phyloP scores from a whole-genome alignment of 2,113 vertebrate genomes.

The Choloepus hoffmanni region DNA sequence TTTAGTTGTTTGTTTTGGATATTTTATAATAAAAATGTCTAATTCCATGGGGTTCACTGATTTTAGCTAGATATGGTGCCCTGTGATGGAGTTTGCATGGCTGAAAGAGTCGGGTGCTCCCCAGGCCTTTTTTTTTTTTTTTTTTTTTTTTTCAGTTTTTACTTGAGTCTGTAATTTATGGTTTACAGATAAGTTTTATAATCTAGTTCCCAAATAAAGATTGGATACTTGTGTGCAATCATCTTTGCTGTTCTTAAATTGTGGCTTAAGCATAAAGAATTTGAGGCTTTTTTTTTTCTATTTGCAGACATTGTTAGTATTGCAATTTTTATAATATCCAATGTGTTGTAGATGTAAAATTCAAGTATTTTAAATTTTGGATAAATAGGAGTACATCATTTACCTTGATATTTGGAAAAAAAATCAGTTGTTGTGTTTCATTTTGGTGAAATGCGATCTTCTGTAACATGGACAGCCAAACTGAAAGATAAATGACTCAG shows the following conservation, averaged over 20 bases:
- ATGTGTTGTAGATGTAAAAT: background rate
- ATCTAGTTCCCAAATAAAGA: background rate
- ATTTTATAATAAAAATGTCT: background rate
- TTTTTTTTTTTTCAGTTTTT: background rate
- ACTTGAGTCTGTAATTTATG: background rate
- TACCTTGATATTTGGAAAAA: background rate
- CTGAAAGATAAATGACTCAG: background rate
- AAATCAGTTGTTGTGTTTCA: background rate
- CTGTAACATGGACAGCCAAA: background rate
- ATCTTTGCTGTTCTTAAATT: background rate
- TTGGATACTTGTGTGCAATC: background rate
- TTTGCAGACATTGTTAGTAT: background rate
- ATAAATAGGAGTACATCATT: background rate
- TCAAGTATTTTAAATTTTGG: background rate
- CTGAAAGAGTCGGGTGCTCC: background rate
- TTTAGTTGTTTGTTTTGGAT: constrained; percentile 34
- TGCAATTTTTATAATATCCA: background rate
- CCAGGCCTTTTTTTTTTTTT: background rate
- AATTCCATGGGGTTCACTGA: background rate
- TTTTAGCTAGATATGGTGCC: background rate
- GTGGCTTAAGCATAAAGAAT: background rate
- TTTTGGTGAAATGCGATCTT: constrained; percentile 12
- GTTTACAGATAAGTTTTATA: background rate
- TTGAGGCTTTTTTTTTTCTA: background rate
- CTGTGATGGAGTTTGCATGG: background rate